These are phyloP conservation scores for Diadophis punctatus DNA, from an alignment of 2,113 vertebrate species.

Conservation along the genomic window DNA sequence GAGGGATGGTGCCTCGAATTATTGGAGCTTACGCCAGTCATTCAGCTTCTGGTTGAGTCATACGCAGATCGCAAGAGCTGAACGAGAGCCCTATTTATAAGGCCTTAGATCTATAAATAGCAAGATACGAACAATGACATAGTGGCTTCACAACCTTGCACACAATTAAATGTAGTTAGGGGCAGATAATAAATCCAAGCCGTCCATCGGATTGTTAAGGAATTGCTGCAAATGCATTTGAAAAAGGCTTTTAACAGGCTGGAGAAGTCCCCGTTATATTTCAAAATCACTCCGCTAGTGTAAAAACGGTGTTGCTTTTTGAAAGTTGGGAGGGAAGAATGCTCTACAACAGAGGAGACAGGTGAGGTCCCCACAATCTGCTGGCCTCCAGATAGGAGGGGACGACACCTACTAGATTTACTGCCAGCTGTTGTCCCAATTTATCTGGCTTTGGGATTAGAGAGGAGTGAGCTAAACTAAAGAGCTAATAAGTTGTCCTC, in stretches of 20 bases:
- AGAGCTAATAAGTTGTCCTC: neutral
- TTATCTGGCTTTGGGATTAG: neutral
- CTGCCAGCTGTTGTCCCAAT: neutral
- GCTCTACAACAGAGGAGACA: neutral
- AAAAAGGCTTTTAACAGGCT: neutral
- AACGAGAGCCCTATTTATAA: conserved; percentile 20
- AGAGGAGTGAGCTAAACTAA: neutral
- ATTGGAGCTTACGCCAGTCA: neutral
- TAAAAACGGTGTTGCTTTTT: neutral
- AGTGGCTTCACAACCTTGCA: neutral
- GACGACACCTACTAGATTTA: neutral
- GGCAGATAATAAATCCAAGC: neutral
- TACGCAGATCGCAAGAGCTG: neutral
- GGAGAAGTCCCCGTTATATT: neutral
- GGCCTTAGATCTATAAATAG: conserved; percentile 13
- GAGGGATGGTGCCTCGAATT: neutral
- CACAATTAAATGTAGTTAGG: conserved; percentile 2
- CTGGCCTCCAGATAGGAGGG: neutral
- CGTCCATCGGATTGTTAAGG: neutral
- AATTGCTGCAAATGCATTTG: conserved; percentile 8
- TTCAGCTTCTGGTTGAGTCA: conserved; percentile 13
- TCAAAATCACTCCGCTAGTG: neutral
- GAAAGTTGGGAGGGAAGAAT: neutral
- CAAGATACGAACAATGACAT: conserved; percentile 5
- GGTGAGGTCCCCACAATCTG: neutral